Evolutionary conservation across 2,888 invertebrate genomes (phyloP).

Genomic region (Drosophila quasianomalipes): DNA sequence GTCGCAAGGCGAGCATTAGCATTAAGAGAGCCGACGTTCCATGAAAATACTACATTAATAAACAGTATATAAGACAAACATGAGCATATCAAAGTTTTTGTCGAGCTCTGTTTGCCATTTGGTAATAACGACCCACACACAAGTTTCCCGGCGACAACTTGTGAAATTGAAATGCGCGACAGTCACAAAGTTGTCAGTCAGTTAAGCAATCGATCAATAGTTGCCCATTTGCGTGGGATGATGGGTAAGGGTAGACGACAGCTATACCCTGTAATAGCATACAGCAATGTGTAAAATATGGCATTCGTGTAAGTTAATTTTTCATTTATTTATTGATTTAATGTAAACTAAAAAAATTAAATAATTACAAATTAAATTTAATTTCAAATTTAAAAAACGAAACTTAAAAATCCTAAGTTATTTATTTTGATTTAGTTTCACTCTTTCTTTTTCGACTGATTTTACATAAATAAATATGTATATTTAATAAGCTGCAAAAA

Average conservation of each 20-base stretch:
- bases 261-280: conserved; percentile 32
- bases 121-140: conserved; percentile 47
- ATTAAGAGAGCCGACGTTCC: conserved; percentile 41
- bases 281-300: no score
- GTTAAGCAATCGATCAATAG: conserved; percentile 61
- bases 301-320: background rate
- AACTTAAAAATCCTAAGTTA: no score
- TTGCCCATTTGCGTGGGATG: conserved; percentile 37
- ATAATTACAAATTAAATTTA: background rate
- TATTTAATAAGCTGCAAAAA: background rate
- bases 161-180: conserved; percentile 58
- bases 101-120: conserved; percentile 33
- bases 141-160: conserved; percentile 47
- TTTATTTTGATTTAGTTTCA: background rate
- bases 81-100: conserved; percentile 28
- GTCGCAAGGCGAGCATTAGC: conserved; percentile 62
- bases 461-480: background rate
- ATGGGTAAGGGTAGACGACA: background rate
- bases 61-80: conserved; percentile 23
- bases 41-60: conserved; percentile 28
- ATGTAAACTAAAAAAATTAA: background rate
- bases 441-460: background rate
- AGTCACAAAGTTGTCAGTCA: conserved; percentile 49
- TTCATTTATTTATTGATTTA: background rate
- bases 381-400: no score